Evolutionary conservation across 2,888 invertebrate genomes (phyloP).

Genomic region (Sarcophaga subvicina): DNA sequence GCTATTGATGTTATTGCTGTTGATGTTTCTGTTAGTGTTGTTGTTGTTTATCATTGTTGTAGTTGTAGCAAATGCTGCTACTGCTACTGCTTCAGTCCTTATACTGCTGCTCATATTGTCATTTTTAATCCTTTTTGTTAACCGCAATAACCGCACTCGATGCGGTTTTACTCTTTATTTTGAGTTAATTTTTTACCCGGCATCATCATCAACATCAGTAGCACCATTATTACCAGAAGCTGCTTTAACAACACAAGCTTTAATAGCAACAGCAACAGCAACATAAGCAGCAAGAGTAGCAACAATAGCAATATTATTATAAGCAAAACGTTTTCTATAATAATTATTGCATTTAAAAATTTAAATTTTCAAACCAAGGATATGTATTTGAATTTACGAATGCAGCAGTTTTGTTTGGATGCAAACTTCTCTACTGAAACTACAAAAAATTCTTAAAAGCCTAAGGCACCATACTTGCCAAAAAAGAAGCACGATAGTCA

Average conservation of each 20-base stretch:
- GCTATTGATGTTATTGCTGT: conserved; percentile 18
- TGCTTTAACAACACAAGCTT: conserved; percentile 15
- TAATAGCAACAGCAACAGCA: not conserved
- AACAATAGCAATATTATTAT: not conserved
- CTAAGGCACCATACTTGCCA: too few species aligned
- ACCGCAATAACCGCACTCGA: conserved; percentile 73
- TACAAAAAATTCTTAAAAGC: too few species aligned
- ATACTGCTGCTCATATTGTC: conserved; percentile 69
- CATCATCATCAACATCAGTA: conserved; percentile 34
- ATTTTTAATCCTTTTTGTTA: conserved; percentile 73
- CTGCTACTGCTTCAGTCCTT: conserved; percentile 54
- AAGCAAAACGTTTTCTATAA: conserved; percentile 36
- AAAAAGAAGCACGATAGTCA: too few species aligned
- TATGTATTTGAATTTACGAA: too few species aligned
- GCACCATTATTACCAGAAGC: not conserved
- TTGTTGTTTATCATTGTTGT: not conserved
- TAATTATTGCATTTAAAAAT: conserved; percentile 61
- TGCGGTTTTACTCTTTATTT: conserved; percentile 72
- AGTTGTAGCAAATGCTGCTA: conserved; percentile 25
- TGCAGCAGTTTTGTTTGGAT: too few species aligned
- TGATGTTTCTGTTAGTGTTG: too few species aligned
- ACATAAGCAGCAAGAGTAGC: conserved; percentile 1
- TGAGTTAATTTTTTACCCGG: conserved; percentile 67
- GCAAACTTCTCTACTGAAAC: too few species aligned
- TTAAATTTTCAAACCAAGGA: conserved; percentile 6